These are phyloP conservation scores for Myathropa florea DNA, from an alignment of 2,888 invertebrate genomes.

Conservation along the genomic window DNA sequence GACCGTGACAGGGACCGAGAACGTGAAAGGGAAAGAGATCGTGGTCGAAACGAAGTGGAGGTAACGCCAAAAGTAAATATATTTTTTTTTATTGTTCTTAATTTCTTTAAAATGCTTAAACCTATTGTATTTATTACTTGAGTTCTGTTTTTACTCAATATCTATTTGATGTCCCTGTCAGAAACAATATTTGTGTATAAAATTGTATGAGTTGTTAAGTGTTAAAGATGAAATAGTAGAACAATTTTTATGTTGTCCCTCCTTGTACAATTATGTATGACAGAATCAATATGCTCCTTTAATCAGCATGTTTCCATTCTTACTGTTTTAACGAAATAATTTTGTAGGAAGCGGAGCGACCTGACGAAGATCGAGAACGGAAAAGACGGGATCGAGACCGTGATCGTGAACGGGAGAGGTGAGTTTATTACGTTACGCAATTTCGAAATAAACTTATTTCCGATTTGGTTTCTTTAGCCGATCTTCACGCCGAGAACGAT, in stretches of 20 bases:
- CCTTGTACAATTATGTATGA: too few relatives aligned
- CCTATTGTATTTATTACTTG: too few relatives aligned
- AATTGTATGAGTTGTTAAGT: too few relatives aligned
- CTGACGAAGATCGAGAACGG: conserved; percentile 76
- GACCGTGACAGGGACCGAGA: conserved; percentile 80
- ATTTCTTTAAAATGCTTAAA: too few relatives aligned
- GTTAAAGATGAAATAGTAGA: too few relatives aligned
- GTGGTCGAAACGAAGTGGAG: conserved; percentile 80
- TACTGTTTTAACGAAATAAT: not conserved
- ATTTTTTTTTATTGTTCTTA: not conserved
- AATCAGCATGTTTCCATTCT: not conserved
- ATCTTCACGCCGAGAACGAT: conserved; percentile 81
- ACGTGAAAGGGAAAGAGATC: conserved; percentile 75
- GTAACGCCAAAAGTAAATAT: conserved; percentile 45
- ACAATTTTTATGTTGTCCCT: too few relatives aligned
- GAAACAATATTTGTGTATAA: too few relatives aligned
- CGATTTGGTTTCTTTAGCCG: conserved; percentile 66
- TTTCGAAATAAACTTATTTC: not conserved
- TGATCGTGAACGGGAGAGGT: conserved; percentile 77
- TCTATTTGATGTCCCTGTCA: too few relatives aligned
- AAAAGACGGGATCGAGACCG: conserved; percentile 75
- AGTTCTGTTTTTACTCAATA: too few relatives aligned
- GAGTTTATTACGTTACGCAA: conserved; percentile 23
- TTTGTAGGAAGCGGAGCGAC: conserved; percentile 72
- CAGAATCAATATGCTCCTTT: not conserved